Base-by-base conservation (phyloP, 2,113 vertebrate genomes). In the Nibea coibor region DNA sequence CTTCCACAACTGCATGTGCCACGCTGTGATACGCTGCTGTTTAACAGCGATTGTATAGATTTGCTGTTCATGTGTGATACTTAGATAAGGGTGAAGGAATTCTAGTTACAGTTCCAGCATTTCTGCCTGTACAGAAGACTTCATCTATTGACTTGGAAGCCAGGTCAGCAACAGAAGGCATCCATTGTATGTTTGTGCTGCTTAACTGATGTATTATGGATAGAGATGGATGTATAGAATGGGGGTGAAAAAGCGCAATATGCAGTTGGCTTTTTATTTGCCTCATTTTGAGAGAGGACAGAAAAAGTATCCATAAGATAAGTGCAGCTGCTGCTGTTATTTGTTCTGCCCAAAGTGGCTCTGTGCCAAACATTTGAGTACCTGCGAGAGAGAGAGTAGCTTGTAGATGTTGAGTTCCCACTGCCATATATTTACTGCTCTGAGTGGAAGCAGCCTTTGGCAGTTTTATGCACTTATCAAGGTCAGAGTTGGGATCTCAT, bases 391-490 rank as follows among this genome's bases (percentile, higher is more conserved):
- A 77, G 78, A 67, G 72, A 22, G 54, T 22, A 68, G 75, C 78
- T 81, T 78, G 78, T 80, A 71, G 82, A 82, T 54, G 80, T 67
- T 68, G 74, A 77, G 66, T 67, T 66, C 75, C 22, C 16, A 9
- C 14, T 28, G 72, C 67, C 81, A n/a, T 86, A 82, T 89, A 91
- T 91, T 82, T 84, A 68, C 59, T 26, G 72, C 74, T 67, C 24
- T 10, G 57, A 64, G 82, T 15, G 15, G 76, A 66, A 70, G 51
- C 16, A 26, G 72, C 61, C 70, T 76, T 35, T 82, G 83, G 77
- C 90, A 83, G 73, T 81, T 89, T 91, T 83, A 89, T 80, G 80
- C 70, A 89, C 72, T 83, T 74, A 72, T 81, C 81, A 85, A 86
- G 88, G 90, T 89, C 86, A 85, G 77, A 78, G 80, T 71, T 64